Evolutionary conservation across 2,113 vertebrate genomes (phyloP).

Genomic region (Vidua macroura): DNA sequence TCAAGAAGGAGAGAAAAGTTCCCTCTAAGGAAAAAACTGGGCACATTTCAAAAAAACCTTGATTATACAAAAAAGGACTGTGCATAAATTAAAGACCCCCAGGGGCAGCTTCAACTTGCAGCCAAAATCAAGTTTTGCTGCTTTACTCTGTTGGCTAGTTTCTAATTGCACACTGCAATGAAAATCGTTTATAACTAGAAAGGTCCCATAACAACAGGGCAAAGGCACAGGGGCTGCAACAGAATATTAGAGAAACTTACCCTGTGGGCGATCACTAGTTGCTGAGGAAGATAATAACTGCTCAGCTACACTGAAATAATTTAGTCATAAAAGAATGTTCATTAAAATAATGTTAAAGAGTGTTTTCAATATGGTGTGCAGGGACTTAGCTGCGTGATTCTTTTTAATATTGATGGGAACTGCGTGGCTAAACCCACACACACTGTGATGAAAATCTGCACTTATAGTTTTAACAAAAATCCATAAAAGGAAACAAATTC

Average conservation of each 20-base stretch:
- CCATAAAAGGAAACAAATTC: slow-evolving; percentile 22
- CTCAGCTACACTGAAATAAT: slow-evolving; percentile 56
- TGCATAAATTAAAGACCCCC: slow-evolving; percentile 27
- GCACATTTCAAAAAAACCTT: background rate
- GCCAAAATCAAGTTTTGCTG: slow-evolving; percentile 3
- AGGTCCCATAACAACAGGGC: slow-evolving; percentile 36
- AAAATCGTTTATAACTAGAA: slow-evolving; percentile 58
- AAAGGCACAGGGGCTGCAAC: slow-evolving; percentile 28
- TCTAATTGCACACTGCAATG: slow-evolving; percentile 30
- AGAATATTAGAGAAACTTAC: slow-evolving; percentile 56
- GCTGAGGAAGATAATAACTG: slow-evolving; percentile 60
- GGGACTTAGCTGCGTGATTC: slow-evolving; percentile 33
- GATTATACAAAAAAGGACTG: background rate
- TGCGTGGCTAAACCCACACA: background rate
- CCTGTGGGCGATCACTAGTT: slow-evolving; percentile 39
- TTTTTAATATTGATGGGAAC: slow-evolving; percentile 56
- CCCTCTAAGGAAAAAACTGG: background rate
- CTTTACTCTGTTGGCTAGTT: slow-evolving; percentile 19
- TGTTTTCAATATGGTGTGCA: slow-evolving; percentile 44
- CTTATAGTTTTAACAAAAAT: slow-evolving; percentile 7
- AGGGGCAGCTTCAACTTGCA: background rate
- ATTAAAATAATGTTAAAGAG: slow-evolving; percentile 70
- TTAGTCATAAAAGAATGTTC: slow-evolving; percentile 66
- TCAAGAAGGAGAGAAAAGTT: background rate
- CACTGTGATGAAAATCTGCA: background rate